Evolutionary conservation across 2,113 vertebrate species (phyloP).

Genomic region (Gila orcuttii): DNA sequence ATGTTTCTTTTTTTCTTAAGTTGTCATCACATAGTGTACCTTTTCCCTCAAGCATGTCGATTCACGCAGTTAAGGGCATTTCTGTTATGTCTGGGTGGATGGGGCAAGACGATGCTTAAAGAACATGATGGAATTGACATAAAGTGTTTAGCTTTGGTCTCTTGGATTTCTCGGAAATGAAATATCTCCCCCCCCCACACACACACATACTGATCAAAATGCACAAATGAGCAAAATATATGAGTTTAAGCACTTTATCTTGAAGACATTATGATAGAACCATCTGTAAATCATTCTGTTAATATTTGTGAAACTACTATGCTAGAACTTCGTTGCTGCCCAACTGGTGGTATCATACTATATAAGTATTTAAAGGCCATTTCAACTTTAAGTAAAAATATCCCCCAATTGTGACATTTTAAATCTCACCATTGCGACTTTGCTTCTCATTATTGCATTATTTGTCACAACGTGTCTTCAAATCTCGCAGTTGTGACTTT

Average conservation of each 20-base stretch:
- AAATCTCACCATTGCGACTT: not conserved
- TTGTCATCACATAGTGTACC: constrained; percentile 75
- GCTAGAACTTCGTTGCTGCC: not conserved
- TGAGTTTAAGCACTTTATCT: not conserved
- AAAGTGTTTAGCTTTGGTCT: constrained; percentile 18
- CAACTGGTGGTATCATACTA: not conserved
- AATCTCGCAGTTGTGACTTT: not conserved
- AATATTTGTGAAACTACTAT: not conserved
- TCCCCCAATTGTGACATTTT: not conserved
- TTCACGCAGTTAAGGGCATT: constrained; percentile 70
- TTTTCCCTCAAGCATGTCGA: constrained; percentile 78
- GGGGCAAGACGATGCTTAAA: constrained; percentile 60
- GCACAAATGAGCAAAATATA: not conserved
- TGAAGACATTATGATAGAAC: not conserved
- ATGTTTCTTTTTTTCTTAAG: constrained; percentile 78
- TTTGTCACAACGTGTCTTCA: not conserved
- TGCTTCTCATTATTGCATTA: not conserved
- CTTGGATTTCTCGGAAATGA: not conserved
- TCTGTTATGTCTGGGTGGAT: constrained; percentile 60
- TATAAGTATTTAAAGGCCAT: not conserved
- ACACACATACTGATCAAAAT: not conserved
- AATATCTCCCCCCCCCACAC: not conserved
- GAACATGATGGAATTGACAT: constrained; percentile 23
- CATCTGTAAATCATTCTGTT: constrained; percentile 4
- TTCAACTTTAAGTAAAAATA: not conserved